Evolutionary conservation across 2,113 vertebrate genomes (phyloP).

Genomic region (Bubalus kerabau): DNA sequence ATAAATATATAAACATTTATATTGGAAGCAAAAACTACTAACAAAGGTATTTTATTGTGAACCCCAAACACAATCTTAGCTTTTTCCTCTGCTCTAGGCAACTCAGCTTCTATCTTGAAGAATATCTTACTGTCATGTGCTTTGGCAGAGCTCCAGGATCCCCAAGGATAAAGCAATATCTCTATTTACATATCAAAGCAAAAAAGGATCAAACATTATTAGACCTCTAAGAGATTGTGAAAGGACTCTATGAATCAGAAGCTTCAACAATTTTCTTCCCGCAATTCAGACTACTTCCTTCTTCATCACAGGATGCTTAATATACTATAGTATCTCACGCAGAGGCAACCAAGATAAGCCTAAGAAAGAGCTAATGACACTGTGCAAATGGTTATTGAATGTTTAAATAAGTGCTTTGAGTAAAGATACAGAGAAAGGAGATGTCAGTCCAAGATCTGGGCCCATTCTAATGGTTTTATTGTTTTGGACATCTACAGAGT

Average conservation of each 20-base stretch:
- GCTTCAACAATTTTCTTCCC: constrained; percentile 69
- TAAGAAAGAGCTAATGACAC: not conserved
- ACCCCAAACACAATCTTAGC: constrained; percentile 71
- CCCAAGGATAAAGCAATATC: constrained; percentile 84
- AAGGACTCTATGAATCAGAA: constrained; percentile 75
- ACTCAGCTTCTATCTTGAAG: constrained; percentile 74
- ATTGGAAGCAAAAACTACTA: constrained; percentile 77
- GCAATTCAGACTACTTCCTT: constrained; percentile 32
- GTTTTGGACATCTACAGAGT: not conserved
- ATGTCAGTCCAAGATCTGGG: not conserved
- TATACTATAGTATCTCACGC: not conserved
- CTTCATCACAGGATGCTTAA: not conserved
- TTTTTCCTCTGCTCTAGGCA: constrained; percentile 60
- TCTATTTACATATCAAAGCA: constrained; percentile 88
- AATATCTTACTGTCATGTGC: constrained; percentile 79
- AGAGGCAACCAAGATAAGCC: not conserved
- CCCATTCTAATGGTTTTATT: not conserved
- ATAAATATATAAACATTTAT: constrained; percentile 81
- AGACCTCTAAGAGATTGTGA: constrained; percentile 78
- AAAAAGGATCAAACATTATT: constrained; percentile 77
- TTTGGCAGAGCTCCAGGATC: constrained; percentile 81
- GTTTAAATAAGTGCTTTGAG: not conserved
- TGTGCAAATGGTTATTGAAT: not conserved
- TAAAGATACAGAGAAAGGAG: not conserved
- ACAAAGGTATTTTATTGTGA: constrained; percentile 80